phyloP scores from a whole-genome alignment of 2,888 invertebrate genomes.

The Erpobdella octoculata region DNA sequence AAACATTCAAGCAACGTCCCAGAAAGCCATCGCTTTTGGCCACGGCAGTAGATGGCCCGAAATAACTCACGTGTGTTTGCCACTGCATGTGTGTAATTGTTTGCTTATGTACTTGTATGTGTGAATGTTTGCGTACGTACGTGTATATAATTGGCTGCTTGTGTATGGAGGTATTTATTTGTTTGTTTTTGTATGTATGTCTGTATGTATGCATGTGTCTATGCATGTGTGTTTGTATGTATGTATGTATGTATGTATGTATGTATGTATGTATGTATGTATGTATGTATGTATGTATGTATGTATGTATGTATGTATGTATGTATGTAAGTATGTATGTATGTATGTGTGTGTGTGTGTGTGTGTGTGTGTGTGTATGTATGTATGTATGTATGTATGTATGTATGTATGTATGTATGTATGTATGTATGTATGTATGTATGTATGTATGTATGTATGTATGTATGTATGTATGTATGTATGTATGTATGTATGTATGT shows the following conservation, averaged over 20 bases:
- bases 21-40: too few species aligned
- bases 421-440: background rate
- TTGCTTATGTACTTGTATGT: background rate
- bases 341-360: too few species aligned
- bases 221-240: background rate
- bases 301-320: too few species aligned
- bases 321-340: background rate
- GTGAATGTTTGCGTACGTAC: background rate
- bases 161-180: background rate
- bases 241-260: background rate
- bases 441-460: conserved; percentile 1
- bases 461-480: background rate
- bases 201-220: background rate
- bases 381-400: too few species aligned
- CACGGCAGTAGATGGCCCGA: too few species aligned
- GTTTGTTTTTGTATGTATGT: background rate
- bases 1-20: too few species aligned
- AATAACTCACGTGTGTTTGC: too few species aligned
- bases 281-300: background rate
- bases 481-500: conserved; percentile 1
- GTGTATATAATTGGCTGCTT: background rate
- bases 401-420: conserved; percentile 1
- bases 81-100: background rate
- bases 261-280: background rate
- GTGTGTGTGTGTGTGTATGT: too few species aligned